Conservation (phyloP, 2,888 invertebrate genomes). For the Drosophila macrospina region DNA sequence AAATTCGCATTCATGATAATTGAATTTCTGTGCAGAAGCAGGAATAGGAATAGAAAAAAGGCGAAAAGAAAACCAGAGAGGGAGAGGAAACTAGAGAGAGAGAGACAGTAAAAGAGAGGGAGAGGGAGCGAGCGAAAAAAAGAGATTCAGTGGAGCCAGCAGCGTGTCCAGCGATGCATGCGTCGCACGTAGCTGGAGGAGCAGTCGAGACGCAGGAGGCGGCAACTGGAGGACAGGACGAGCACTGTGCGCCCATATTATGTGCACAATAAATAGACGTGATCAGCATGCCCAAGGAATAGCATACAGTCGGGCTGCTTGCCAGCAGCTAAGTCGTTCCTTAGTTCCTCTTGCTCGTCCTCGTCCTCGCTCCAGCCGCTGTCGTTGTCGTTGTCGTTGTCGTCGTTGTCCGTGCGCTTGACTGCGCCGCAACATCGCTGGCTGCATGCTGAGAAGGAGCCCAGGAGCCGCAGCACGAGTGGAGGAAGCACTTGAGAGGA, state of each 20-base stretch:
- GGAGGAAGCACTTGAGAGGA: slow-evolving; percentile 78
- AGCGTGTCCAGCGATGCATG: slow-evolving; percentile 80
- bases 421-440: slow-evolving; percentile 64
- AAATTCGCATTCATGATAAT: slow-evolving; percentile 81
- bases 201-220: slow-evolving; percentile 49
- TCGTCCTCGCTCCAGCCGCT: slow-evolving; percentile 14
- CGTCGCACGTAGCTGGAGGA: slow-evolving; percentile 77
- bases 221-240: slow-evolving; percentile 29
- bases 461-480: slow-evolving; percentile 39
- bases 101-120: slow-evolving; percentile 18
- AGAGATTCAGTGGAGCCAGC: slow-evolving; percentile 38
- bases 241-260: slow-evolving; percentile 82
- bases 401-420: slow-evolving; percentile 69
- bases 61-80: slow-evolving; percentile 1
- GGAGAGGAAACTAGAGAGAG: slow-evolving; percentile 13
- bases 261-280: slow-evolving; percentile 85
- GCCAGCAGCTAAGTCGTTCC: slow-evolving; percentile 54
- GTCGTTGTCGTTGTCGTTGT: slow-evolving; percentile 16
- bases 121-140: slow-evolving; percentile 8
- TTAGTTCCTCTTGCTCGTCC: slow-evolving; percentile 3
- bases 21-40: slow-evolving; percentile 74
- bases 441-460: slow-evolving; percentile 72
- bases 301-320: slow-evolving; percentile 44
- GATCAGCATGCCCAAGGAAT: slow-evolving; percentile 83
- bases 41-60: slow-evolving; percentile 51